Evolutionary conservation across 2,113 vertebrate genomes (phyloP).

Genomic region (Equus przewalskii): DNA sequence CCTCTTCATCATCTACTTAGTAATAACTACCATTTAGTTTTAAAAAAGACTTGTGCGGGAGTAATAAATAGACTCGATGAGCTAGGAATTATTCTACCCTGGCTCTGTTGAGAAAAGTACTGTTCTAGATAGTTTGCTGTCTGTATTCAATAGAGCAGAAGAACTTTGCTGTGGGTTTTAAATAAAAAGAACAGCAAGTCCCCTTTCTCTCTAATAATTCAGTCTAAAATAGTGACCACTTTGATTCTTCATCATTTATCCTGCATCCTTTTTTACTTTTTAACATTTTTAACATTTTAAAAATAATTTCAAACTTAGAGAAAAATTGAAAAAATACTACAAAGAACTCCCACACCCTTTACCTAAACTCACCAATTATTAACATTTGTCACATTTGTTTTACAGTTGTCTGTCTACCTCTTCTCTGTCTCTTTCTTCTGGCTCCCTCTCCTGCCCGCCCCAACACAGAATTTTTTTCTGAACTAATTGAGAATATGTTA

Average conservation of each 20-base stretch:
- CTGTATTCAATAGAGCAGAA: neutral
- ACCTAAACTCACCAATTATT: neutral
- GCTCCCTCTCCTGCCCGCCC: neutral
- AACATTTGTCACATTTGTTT: slow-evolving; percentile 55
- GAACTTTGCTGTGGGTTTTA: slow-evolving; percentile 32
- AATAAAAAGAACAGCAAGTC: slow-evolving; percentile 19
- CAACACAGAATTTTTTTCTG: neutral
- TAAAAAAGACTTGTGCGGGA: slow-evolving; percentile 19
- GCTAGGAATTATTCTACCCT: slow-evolving; percentile 26
- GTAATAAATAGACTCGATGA: neutral
- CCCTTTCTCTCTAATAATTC: slow-evolving; percentile 34
- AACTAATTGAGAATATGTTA: slow-evolving; percentile 5
- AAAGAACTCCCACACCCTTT: neutral
- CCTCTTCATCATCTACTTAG: neutral
- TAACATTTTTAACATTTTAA: slow-evolving; percentile 56
- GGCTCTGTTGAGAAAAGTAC: neutral
- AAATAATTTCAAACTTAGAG: slow-evolving; percentile 45
- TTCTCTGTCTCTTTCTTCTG: neutral
- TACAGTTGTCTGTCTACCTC: neutral
- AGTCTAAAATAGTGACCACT: neutral
- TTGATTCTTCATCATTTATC: neutral
- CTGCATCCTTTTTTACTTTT: neutral
- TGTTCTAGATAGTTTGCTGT: neutral
- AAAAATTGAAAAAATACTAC: slow-evolving; percentile 29
- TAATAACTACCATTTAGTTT: slow-evolving; percentile 34